phyloP scores from a whole-genome alignment of 2,797 vertebrate species.

The Liasis olivaceus region DNA sequence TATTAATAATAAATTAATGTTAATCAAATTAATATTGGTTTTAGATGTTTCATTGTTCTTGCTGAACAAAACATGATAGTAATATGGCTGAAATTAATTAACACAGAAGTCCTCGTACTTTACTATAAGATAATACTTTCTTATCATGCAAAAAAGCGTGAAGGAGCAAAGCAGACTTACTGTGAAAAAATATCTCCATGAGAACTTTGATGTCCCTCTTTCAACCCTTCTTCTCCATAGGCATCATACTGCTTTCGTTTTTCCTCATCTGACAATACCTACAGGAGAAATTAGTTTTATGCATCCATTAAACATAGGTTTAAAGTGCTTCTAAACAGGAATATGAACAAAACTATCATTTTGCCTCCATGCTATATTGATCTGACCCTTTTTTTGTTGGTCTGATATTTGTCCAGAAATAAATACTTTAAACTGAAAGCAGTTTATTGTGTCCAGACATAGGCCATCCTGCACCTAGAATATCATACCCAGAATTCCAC shows the following conservation, averaged over 20 bases:
- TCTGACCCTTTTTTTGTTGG: background rate
- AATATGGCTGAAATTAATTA: background rate
- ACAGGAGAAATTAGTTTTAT: slow-evolving; percentile 1
- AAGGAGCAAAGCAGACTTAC: slow-evolving; percentile 72
- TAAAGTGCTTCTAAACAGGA: background rate
- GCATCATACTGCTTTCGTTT: slow-evolving; percentile 96
- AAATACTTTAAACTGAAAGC: background rate
- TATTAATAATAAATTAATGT: too few relatives aligned
- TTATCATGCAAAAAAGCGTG: background rate
- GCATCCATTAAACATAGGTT: background rate
- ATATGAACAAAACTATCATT: background rate
- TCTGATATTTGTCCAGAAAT: background rate
- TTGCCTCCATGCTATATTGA: background rate
- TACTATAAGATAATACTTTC: background rate
- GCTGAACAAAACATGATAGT: background rate
- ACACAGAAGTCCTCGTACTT: background rate
- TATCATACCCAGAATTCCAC: background rate
- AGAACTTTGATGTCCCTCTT: slow-evolving; percentile 95
- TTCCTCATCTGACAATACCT: slow-evolving; percentile 97
- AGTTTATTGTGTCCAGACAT: background rate
- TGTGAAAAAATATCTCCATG: slow-evolving; percentile 99
- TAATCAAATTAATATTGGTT: background rate
- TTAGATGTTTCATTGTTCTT: background rate
- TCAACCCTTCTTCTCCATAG: slow-evolving; percentile 94
- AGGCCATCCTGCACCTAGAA: background rate